Evolutionary conservation across 2,888 invertebrate genomes (phyloP).

Genomic region (Hyppa rectilinea): DNA sequence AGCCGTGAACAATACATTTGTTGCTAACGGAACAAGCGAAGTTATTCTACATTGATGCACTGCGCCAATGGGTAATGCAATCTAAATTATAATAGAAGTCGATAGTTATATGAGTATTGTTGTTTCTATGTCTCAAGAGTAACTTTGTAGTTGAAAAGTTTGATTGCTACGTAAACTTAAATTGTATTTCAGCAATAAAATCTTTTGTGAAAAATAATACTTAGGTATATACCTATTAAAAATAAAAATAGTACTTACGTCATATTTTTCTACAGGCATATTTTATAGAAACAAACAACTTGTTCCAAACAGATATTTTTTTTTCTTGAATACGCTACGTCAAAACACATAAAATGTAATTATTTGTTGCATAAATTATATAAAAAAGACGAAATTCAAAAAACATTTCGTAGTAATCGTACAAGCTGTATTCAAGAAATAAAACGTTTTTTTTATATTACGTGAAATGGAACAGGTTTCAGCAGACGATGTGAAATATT

Average conservation of each 20-base stretch:
- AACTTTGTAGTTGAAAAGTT: conserved; percentile 11
- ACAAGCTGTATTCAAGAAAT: conserved; percentile 37
- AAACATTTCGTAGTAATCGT: conserved; percentile 27
- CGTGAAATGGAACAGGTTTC: conserved; percentile 42
- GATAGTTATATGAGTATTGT: conserved; percentile 38
- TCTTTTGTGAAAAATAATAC: neutral
- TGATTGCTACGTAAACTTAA: conserved; percentile 8
- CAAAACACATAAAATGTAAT: conserved; percentile 2
- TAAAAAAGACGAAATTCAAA: neutral
- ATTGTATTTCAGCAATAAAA: conserved; percentile 13
- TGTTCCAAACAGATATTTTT: too few species aligned
- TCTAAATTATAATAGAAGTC: conserved; percentile 46
- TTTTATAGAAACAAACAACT: too few species aligned
- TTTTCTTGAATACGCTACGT: neutral
- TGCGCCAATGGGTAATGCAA: conserved; percentile 45
- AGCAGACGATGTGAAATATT: conserved; percentile 43
- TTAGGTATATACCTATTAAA: too few species aligned
- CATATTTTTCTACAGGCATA: too few species aligned
- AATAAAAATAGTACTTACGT: too few species aligned
- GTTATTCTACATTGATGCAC: conserved; percentile 36
- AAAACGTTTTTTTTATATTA: conserved; percentile 37
- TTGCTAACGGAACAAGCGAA: conserved; percentile 3
- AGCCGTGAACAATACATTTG: conserved; percentile 10
- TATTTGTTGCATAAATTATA: conserved; percentile 1
- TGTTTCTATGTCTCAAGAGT: conserved; percentile 9